These are phyloP conservation scores for Cheilosia grossa DNA, from an alignment of 2,888 invertebrate genomes.

Conservation along the genomic window DNA sequence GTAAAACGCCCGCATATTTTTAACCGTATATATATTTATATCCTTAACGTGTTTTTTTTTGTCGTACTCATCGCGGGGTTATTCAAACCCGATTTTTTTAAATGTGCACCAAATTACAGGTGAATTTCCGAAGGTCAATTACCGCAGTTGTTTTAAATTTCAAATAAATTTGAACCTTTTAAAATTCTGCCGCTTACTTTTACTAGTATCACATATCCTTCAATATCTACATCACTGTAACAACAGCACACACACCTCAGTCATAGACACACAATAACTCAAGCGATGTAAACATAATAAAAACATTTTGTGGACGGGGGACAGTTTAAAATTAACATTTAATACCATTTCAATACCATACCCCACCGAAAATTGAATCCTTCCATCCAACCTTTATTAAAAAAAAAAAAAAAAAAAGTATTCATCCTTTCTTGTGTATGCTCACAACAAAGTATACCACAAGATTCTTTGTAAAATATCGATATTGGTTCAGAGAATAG, in stretches of 20 bases:
- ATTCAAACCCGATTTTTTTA: no score
- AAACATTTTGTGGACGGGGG: neutral
- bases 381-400: neutral
- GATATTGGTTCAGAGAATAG: constrained; percentile 27
- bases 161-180: no score
- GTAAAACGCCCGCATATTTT: no score
- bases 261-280: neutral
- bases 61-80: no score
- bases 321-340: constrained; percentile 33
- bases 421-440: neutral
- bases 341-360: constrained; percentile 16
- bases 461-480: constrained; percentile 24
- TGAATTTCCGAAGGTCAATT: no score
- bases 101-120: no score
- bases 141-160: no score
- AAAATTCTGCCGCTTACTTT: no score
- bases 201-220: no score
- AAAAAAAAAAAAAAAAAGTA: neutral
- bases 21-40: no score
- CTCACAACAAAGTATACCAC: constrained; percentile 5
- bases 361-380: constrained; percentile 20
- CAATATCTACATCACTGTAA: no score
- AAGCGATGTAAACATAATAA: neutral
- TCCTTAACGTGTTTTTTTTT: no score
- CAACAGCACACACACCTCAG: neutral